These are phyloP conservation scores for Agapostemon virescens DNA, from an alignment of 2,888 invertebrate species.

Conservation along the genomic window DNA sequence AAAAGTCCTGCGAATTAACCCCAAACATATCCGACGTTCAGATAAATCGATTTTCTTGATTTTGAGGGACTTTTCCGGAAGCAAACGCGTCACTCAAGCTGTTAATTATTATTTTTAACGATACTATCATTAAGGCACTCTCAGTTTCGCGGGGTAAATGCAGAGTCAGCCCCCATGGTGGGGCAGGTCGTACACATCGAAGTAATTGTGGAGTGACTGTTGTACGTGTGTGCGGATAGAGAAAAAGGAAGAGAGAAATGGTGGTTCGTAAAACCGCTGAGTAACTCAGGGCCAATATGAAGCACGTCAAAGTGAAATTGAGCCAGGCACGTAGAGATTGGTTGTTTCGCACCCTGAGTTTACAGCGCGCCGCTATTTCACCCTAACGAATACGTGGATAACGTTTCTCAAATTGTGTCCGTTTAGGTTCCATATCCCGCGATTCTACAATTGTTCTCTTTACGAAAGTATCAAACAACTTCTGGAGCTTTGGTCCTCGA, in stretches of 20 bases:
- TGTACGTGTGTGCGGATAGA: neutral
- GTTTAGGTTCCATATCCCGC: neutral
- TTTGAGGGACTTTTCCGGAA: neutral
- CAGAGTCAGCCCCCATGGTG: neutral
- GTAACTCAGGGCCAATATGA: constrained; percentile 63
- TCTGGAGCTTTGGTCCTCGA: neutral
- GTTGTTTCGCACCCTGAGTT: constrained; percentile 49
- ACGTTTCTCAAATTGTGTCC: constrained; percentile 7
- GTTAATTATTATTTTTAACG: neutral
- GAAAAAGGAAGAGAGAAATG: constrained; percentile 35
- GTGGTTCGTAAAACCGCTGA: constrained; percentile 61
- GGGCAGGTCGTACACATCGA: neutral
- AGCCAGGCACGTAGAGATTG: constrained; percentile 54
- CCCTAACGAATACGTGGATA: constrained; percentile 38
- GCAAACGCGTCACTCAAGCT: neutral
- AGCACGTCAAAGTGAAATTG: constrained; percentile 63
- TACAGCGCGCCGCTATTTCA: constrained; percentile 39
- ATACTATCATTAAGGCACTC: neutral
- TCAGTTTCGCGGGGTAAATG: neutral
- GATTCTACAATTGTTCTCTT: neutral
- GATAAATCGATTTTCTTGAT: neutral
- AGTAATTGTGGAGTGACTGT: neutral
- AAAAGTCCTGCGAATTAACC: too few species aligned
- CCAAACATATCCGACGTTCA: too few species aligned
- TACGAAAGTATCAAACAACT: neutral